Percentiles rank a stretch among this genome's conserved stretches.
phyloP scores from a whole-genome alignment of 2,888 invertebrate species.

The Tenthredo mesomela region DNA sequence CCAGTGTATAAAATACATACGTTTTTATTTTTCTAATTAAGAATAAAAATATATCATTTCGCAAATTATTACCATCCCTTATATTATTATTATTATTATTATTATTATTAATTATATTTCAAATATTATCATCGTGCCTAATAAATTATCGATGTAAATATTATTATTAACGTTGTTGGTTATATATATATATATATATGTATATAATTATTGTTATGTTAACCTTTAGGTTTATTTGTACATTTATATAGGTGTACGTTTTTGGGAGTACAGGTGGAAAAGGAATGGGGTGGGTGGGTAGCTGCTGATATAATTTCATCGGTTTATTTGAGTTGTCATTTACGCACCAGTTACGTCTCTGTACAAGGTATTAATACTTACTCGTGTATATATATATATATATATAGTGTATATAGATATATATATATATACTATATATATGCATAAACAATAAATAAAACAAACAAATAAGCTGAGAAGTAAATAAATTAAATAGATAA shows the following conservation, averaged over 20 bases:
- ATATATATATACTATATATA: no score
- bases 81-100: constrained; percentile 3
- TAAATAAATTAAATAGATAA: neutral
- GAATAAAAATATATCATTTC: neutral
- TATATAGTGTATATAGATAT: no score
- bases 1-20: no score
- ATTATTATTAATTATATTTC: neutral
- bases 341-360: neutral
- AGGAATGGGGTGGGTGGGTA: neutral
- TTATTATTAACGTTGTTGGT: neutral
- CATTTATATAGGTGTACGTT: neutral
- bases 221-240: neutral
- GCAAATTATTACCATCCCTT: no score
- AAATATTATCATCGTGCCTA: neutral
- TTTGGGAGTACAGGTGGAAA: neutral
- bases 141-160: neutral
- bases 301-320: constrained; percentile 1
- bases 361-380: no score
- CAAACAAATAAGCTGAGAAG: neutral
- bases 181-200: no score
- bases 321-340: constrained; percentile 7
- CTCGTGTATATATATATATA: no score
- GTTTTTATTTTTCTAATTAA: neutral
- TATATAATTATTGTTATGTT: neutral
- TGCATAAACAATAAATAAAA: neutral